Evolutionary conservation across 2,888 invertebrate species (phyloP), one percentile per base, ranked within the genome.

Genomic region (Hirtodrosophila alboralis): DNA sequence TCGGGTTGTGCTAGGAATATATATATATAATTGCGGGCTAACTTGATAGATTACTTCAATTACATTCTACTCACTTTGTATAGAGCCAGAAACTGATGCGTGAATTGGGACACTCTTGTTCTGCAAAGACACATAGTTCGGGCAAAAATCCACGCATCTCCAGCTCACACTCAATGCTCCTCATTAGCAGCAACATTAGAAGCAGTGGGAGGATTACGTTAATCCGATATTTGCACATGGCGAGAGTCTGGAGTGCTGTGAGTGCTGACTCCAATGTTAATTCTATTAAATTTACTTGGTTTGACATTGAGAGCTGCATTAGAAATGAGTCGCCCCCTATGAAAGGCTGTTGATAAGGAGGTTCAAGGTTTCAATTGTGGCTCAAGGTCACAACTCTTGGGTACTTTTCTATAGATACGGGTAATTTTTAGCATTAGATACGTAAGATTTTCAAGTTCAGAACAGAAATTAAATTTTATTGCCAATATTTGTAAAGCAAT

Each of bases 51-150:
- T 4, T 0, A 8, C 2, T n/a, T 0, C 2, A 1, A 23, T 6
- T 2, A 34, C 1, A 13, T 7, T 3, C 1, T 23, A 68, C 89
- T 91, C 87, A 93, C 93, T 91, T 92, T 10, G 92, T 94, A 70
- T 93, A 94, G 0, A 94, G 87, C 92, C 93, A 93, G 86, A 93
- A 94, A 4, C 92, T 91, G 2, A 94, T 89, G 66, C 93, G 92
- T 53, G 88, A 64, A 78, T 93, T 93, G 0, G 94, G 94, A 81
- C 94, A 94, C 14, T 68, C 27, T 14, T 75, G 68, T 5, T 72
- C 43, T n/a, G 74, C 83, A 57, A 77, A 73, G 4, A 76, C 38
- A 34, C 89, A 87, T 8, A 56, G 28, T 34, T 65, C 66, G 13
- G 74, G 58, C 13, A 62, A 48, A 13, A 67, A 30, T 4, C 63